These are phyloP conservation scores for Heliconius cydno DNA, from an alignment of 2,888 invertebrate genomes.

Conservation along the genomic window DNA sequence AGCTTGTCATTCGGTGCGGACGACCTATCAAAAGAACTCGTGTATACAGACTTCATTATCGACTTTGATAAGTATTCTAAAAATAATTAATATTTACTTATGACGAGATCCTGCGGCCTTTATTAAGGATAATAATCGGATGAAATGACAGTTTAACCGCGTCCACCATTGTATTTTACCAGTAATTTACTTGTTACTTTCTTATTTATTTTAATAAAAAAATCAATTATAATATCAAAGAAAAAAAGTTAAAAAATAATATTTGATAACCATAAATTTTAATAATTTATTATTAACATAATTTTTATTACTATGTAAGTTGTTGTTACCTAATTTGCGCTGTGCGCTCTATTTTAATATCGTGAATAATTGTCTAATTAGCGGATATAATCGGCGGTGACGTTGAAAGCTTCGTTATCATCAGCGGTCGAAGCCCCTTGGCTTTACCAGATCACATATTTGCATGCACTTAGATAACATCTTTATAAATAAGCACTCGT, in stretches of 20 bases:
- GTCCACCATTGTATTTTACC: not conserved
- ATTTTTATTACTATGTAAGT: not conserved
- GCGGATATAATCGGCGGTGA: slow-evolving; percentile 45
- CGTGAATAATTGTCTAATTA: slow-evolving; percentile 53
- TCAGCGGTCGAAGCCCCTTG: slow-evolving; percentile 75
- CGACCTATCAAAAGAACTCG: slow-evolving; percentile 52
- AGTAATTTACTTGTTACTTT: not conserved
- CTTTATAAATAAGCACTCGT: slow-evolving; percentile 56
- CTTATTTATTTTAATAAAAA: not conserved
- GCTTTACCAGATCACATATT: slow-evolving; percentile 70
- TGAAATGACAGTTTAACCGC: not conserved
- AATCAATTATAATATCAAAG: not conserved
- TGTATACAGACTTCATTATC: slow-evolving; percentile 62
- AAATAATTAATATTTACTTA: slow-evolving; percentile 52
- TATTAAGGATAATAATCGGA: slow-evolving; percentile 46
- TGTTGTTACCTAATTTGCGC: not conserved
- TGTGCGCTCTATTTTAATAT: slow-evolving; percentile 13
- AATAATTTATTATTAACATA: not conserved
- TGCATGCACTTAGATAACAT: slow-evolving; percentile 72
- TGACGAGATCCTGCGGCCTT: slow-evolving; percentile 27
- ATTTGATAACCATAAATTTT: not conserved
- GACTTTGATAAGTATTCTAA: slow-evolving; percentile 70
- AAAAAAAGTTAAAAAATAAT: not conserved
- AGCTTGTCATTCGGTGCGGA: slow-evolving; percentile 56
- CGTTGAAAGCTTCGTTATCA: slow-evolving; percentile 58